Percentiles rank a stretch among this genome's conserved stretches.
These are phyloP conservation scores for Gadopsis marmoratus DNA, from an alignment of 2,797 vertebrate genomes.

Conservation along the genomic window DNA sequence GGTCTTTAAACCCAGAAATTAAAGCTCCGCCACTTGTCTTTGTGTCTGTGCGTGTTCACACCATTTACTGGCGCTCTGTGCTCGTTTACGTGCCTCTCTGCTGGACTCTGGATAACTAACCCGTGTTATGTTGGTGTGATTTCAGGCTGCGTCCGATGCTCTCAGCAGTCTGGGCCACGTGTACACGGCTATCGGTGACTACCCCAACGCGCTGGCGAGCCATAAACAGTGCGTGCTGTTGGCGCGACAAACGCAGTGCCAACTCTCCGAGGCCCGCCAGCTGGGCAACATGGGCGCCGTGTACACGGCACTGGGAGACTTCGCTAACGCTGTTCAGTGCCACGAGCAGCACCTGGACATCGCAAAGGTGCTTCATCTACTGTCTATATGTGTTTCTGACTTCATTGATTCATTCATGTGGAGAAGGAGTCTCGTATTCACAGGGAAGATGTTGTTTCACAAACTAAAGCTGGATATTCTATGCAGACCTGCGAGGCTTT, in stretches of 20 bases:
- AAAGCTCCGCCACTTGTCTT: background rate
- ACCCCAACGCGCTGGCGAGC: slow-evolving; percentile 94
- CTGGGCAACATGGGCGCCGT: slow-evolving; percentile 98
- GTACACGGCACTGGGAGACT: slow-evolving; percentile 97
- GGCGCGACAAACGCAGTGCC: slow-evolving; percentile 93
- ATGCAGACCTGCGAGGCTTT: background rate
- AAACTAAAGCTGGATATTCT: background rate
- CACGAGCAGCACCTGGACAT: slow-evolving; percentile 94
- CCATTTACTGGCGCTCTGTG: background rate
- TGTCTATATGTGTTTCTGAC: background rate
- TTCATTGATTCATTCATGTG: background rate
- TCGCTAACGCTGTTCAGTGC: slow-evolving; percentile 93
- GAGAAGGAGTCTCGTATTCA: background rate
- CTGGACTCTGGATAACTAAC: background rate
- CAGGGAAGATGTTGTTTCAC: background rate
- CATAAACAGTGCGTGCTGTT: slow-evolving; percentile 97
- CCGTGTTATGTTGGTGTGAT: slow-evolving; percentile 22
- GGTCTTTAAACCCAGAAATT: background rate
- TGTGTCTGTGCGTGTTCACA: background rate
- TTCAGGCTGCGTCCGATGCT: slow-evolving; percentile 93
- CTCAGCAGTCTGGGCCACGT: slow-evolving; percentile 97
- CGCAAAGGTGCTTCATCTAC: slow-evolving; percentile 84
- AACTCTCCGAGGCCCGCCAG: slow-evolving; percentile 93
- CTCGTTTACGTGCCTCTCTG: background rate
- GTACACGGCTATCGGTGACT: slow-evolving; percentile 97